Percentiles rank a stretch among this genome's conserved stretches.
These are phyloP conservation scores for Bombycilla garrulus DNA, from an alignment of 2,113 vertebrate genomes.

Conservation along the genomic window DNA sequence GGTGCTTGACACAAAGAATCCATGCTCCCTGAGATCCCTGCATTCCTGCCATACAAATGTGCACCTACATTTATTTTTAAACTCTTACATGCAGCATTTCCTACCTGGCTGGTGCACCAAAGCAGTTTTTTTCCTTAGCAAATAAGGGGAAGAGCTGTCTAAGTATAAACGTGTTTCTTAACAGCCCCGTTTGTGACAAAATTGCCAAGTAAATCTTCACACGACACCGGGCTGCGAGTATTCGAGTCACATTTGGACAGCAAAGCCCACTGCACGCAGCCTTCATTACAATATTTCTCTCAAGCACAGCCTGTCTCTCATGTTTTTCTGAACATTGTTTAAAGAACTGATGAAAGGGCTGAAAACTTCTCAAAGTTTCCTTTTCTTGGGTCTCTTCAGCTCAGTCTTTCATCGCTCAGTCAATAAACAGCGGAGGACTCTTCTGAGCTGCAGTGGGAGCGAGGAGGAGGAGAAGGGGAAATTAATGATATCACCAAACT, in stretches of 20 bases:
- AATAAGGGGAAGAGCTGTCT: neutral
- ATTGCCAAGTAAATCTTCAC: neutral
- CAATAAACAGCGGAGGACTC: slow-evolving; percentile 28
- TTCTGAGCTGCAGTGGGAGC: slow-evolving; percentile 18
- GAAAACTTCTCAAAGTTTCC: slow-evolving; percentile 47
- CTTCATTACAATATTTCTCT: neutral
- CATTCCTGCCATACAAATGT: fast-evolving
- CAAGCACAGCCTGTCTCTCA: neutral
- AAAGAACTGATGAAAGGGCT: slow-evolving; percentile 53
- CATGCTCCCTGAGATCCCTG: neutral
- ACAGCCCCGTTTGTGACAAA: slow-evolving; percentile 5
- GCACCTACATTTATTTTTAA: neutral
- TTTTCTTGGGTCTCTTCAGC: slow-evolving; percentile 31
- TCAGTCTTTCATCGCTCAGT: slow-evolving; percentile 25
- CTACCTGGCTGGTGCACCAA: neutral
- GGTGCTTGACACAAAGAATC: fast-evolving
- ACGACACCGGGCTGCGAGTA: neutral
- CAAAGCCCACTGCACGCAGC: neutral
- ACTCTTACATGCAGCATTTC: neutral
- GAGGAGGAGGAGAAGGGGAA: neutral
- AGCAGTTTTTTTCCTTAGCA: neutral
- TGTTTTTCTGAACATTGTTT: slow-evolving; percentile 48
- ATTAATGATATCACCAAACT: slow-evolving; percentile 32
- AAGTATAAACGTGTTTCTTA: neutral
- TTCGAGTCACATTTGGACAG: slow-evolving; percentile 23